A percentile compares a stretch with the other conserved stretches of the same genome.
These are phyloP conservation scores for Camptogramma bilineatum DNA, from an alignment of 2,888 invertebrate genomes.

Conservation along the genomic window DNA sequence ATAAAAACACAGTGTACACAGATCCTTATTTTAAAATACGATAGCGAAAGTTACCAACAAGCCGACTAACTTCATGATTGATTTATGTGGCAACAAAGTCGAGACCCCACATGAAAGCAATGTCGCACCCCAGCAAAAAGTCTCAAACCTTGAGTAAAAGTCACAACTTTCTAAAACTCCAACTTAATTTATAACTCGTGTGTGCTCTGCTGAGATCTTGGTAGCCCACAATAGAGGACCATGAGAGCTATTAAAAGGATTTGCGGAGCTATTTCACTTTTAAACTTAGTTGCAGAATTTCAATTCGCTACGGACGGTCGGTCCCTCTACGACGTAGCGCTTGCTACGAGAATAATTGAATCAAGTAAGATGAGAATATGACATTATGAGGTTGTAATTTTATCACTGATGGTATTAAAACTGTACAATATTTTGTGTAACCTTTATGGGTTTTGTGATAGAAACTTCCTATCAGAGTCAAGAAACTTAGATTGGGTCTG, in stretches of 20 bases:
- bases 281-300: constrained; percentile 7
- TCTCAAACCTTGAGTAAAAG: constrained; percentile 7
- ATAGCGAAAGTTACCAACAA: constrained; percentile 1
- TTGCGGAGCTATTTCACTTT: constrained; percentile 6
- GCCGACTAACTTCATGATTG: constrained; percentile 12
- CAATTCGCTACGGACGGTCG: constrained; percentile 4
- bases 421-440: neutral
- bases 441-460: neutral
- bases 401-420: neutral
- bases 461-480: neutral
- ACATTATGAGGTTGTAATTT: neutral
- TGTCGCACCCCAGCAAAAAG: neutral
- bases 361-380: constrained; percentile 1
- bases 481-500: neutral
- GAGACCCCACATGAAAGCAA: constrained; percentile 1
- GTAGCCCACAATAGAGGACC: constrained; percentile 1
- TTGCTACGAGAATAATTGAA: constrained; percentile 14
- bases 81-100: constrained; percentile 12
- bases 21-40: neutral
- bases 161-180: constrained; percentile 10
- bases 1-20: neutral
- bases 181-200: constrained; percentile 13
- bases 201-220: neutral
- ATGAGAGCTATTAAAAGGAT: constrained; percentile 1
- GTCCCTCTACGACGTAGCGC: constrained; percentile 12